These are phyloP conservation scores for Corella eumyota DNA, from an alignment of 23 tunicate species.

Conservation along the genomic window DNA sequence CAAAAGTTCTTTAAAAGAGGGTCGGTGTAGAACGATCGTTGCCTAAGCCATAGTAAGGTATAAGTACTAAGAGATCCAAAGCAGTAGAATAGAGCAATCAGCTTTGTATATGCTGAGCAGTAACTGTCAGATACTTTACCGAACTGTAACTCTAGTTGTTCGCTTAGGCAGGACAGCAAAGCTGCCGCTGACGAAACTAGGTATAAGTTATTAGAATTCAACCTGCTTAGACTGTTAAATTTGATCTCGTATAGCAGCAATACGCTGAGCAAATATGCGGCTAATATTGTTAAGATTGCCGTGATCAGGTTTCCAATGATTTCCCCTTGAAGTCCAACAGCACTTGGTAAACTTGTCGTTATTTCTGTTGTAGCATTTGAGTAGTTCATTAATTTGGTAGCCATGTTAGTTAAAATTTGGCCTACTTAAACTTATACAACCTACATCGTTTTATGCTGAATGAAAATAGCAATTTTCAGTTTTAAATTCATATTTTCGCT, in stretches of 20 bases:
- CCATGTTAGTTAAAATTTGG: too few species aligned
- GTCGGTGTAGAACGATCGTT: slow-evolving; percentile 22
- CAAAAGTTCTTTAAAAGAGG: slow-evolving; percentile 10
- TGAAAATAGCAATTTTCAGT: too few species aligned
- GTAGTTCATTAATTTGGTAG: too few species aligned
- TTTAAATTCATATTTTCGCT: too few species aligned
- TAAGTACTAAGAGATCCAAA: slow-evolving; percentile 18
- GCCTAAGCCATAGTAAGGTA: slow-evolving; percentile 18
- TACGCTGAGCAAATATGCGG: slow-evolving; percentile 2
- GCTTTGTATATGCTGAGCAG: slow-evolving; percentile 7
- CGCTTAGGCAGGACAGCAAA: slow-evolving; percentile 12
- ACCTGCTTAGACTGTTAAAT: neutral
- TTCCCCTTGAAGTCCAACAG: slow-evolving; percentile 18
- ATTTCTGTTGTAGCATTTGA: too few species aligned
- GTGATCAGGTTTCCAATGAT: slow-evolving; percentile 8
- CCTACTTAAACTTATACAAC: too few species aligned
- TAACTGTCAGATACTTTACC: slow-evolving; percentile 12
- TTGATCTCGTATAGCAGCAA: slow-evolving; percentile 4
- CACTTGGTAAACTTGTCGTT: neutral
- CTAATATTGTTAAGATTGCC: slow-evolving; percentile 1
- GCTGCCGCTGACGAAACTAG: neutral
- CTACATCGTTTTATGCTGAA: too few species aligned
- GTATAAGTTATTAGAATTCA: neutral
- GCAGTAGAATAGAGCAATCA: slow-evolving; percentile 14
- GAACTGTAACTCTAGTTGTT: slow-evolving; percentile 13